Evolutionary conservation across 2,113 vertebrate species (phyloP).

Genomic region (Cairina moschata): DNA sequence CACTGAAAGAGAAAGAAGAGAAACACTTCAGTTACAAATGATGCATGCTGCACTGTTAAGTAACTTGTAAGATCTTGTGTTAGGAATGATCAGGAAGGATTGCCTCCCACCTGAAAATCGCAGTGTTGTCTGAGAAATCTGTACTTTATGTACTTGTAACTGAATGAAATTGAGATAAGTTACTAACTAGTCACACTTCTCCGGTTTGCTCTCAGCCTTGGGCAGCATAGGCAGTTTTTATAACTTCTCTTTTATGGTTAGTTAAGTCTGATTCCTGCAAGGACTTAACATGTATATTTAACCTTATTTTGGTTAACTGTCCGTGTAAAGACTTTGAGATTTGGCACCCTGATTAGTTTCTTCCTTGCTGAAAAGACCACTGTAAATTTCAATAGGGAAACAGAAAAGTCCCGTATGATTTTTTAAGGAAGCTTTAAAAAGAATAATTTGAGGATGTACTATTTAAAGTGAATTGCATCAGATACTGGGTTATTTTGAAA

Average conservation of each 20-base stretch:
- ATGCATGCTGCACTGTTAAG: background rate
- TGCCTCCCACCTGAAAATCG: constrained; percentile 11
- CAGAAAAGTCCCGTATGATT: constrained; percentile 23
- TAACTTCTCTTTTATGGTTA: background rate
- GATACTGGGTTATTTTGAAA: constrained; percentile 17
- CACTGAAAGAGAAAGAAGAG: background rate
- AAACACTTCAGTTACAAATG: constrained; percentile 17
- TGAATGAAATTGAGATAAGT: background rate
- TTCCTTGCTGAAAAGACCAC: background rate
- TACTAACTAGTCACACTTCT: background rate
- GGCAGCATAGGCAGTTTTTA: background rate
- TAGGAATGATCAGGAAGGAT: background rate
- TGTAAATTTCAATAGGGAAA: constrained; percentile 47
- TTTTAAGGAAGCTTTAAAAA: constrained; percentile 58
- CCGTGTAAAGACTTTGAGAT: background rate
- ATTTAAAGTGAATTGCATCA: constrained; percentile 26
- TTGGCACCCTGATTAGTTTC: background rate
- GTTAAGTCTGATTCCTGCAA: background rate
- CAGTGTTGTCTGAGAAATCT: background rate
- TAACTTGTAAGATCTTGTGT: background rate
- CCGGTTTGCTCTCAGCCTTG: constrained; percentile 6
- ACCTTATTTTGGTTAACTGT: constrained; percentile 2
- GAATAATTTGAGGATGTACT: constrained; percentile 28
- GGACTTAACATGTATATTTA: background rate
- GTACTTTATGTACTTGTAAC: background rate